Evolutionary conservation across 2,797 vertebrate genomes (phyloP), one percentile per base, ranked within the genome.

Genomic region (Jordanella pulchra): DNA sequence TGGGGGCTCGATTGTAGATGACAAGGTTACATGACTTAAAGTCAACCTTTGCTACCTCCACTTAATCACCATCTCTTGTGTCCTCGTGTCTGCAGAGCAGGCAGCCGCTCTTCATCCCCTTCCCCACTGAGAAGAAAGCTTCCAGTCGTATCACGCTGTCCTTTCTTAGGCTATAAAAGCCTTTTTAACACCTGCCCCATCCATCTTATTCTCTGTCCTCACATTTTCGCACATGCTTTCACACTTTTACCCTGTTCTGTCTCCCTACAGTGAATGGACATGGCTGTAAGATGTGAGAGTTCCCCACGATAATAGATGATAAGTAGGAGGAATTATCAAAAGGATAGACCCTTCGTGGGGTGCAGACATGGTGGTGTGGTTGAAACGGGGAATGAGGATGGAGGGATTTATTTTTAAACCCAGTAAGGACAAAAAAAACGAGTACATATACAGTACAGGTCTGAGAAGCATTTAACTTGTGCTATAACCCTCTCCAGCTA

Each of bases 11-110:
- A 92, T 92, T 87, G 85, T 85, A 84, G 83, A 93, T 95, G 94
- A 95, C 94, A 94, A 95, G 95, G 94, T 95, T 93, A 93, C 89
- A 77, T 77, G 88, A 91, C 92, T 93, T 93, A 92, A 89, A 90
- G 88, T 88, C 89, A 90, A 94, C 93, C 93, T 93, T 89, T 91
- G 90, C 85, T 93, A 86, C 88, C 89, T 82, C 77, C 91, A 93
- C 89, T 95, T 94, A 94, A 95, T 95, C 95, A 95, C 78, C 80
- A 87, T 84, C 90, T 89, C 85, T 79, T 69, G 86, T 75, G 86
- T 80, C 84, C 79, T 76, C 67, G 12, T 88, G 91, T 87, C 89
- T 3, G 44, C 76, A 76, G 89, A 84, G 72, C 64, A 5, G 68
- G 72, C 84, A 84, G 10, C 67, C 50, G 28, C 68, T 79, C 70